Conservation (phyloP, 2,888 invertebrate genomes). For the Lasioglossum oenotherae region DNA sequence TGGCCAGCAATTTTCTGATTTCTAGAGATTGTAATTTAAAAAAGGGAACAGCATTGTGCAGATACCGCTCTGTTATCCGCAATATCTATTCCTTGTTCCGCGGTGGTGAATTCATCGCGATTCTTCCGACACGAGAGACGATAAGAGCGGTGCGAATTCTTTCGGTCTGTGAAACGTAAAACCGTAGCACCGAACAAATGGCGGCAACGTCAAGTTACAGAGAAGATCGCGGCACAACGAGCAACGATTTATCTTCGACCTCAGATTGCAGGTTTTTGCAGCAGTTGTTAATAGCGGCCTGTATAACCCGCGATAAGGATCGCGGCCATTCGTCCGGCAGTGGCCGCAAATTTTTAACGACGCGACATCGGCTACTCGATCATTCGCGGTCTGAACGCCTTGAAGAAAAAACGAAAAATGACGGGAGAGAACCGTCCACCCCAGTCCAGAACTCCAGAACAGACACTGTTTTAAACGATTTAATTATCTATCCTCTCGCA, state of each 20-base stretch:
- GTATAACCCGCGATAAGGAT: conserved; percentile 77
- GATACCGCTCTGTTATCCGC: conserved; percentile 28
- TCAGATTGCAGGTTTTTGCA: conserved; percentile 79
- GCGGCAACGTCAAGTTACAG: conserved; percentile 64
- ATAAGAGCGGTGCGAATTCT: conserved; percentile 52
- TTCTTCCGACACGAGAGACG: conserved; percentile 35
- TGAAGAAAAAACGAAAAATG: neutral
- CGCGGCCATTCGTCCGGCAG: conserved; percentile 73
- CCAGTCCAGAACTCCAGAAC: neutral
- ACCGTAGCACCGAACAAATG: conserved; percentile 63
- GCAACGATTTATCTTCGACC: conserved; percentile 78
- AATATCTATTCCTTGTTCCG: conserved; percentile 18
- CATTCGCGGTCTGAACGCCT: conserved; percentile 10
- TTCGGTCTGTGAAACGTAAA: conserved; percentile 59
- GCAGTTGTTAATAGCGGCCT: conserved; percentile 78
- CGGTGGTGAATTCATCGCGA: conserved; percentile 1
- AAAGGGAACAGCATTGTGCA: neutral
- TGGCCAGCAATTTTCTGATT: neutral
- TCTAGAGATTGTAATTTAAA: neutral
- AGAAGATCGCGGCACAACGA: conserved; percentile 65
- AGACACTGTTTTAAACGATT: conserved; percentile 33
- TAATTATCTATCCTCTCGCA: conserved; percentile 33
- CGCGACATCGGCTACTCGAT: conserved; percentile 27
- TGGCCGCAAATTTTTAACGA: conserved; percentile 75
- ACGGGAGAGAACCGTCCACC: neutral